Evolutionary conservation across 2,797 vertebrate species (phyloP).

Genomic region (Lepus oiostolus): DNA sequence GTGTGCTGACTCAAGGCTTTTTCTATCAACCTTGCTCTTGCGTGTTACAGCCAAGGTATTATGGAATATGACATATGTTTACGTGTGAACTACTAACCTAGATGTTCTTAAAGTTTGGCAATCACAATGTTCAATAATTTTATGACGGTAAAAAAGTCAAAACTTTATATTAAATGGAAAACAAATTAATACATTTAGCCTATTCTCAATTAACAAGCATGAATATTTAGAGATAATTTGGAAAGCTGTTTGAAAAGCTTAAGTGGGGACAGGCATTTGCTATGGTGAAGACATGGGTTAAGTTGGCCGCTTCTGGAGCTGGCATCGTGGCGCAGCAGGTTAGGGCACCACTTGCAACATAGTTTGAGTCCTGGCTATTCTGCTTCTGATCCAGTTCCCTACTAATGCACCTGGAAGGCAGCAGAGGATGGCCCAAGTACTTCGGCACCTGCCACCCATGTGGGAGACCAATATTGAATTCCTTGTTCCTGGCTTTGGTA

Average conservation of each 20-base stretch:
- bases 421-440: no score
- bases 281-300: no score
- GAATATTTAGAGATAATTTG: neutral
- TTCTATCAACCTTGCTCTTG: neutral
- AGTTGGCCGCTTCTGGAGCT: no score
- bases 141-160: neutral
- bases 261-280: neutral
- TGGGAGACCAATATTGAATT: no score
- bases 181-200: neutral
- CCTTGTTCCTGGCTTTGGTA: no score
- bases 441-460: no score
- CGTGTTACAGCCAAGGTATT: neutral
- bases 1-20: neutral
- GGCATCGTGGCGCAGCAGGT: no score
- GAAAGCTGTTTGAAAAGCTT: neutral
- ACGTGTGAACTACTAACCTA: neutral
- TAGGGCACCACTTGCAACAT: no score
- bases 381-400: no score
- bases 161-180: slow-evolving; percentile 39
- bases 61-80: neutral
- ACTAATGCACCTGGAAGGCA: no score
- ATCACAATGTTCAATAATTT: neutral
- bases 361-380: no score
- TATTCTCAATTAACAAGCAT: neutral
- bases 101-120: neutral